Evolutionary conservation across 2,888 invertebrate genomes (phyloP).

Genomic region (Catocala nupta): DNA sequence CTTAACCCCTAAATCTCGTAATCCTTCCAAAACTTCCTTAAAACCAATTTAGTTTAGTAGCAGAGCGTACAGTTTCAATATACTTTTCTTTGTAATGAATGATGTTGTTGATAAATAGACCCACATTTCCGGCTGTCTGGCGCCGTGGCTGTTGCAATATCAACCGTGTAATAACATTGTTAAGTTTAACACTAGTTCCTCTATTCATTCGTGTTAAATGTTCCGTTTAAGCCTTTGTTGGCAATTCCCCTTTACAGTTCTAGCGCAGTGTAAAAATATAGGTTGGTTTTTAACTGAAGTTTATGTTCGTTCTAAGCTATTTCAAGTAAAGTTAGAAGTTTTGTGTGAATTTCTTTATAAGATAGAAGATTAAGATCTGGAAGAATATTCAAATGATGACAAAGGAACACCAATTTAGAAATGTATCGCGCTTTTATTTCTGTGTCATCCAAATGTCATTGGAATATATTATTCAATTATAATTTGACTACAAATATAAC

Average conservation of each 20-base stretch:
- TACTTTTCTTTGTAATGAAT: background rate
- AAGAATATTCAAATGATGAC: too few relatives aligned
- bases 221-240: background rate
- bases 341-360: too few relatives aligned
- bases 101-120: conserved; percentile 5
- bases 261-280: background rate
- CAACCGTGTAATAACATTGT: conserved; percentile 3
- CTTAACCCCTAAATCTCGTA: too few relatives aligned
- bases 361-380: too few relatives aligned
- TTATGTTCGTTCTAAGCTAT: background rate
- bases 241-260: background rate
- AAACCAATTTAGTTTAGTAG: background rate
- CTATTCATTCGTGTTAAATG: background rate
- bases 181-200: background rate
- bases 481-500: too few relatives aligned
- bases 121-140: conserved; percentile 6
- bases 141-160: background rate
- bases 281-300: background rate
- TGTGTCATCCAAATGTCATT: too few relatives aligned
- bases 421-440: too few relatives aligned
- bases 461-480: too few relatives aligned
- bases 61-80: conserved; percentile 1
- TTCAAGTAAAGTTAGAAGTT: background rate
- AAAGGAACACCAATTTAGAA: too few relatives aligned
- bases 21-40: background rate